A percentile compares a stretch with the other conserved stretches of the same genome.
Conservation (phyloP, 2,113 vertebrate genomes). For the Strigops habroptila region DNA sequence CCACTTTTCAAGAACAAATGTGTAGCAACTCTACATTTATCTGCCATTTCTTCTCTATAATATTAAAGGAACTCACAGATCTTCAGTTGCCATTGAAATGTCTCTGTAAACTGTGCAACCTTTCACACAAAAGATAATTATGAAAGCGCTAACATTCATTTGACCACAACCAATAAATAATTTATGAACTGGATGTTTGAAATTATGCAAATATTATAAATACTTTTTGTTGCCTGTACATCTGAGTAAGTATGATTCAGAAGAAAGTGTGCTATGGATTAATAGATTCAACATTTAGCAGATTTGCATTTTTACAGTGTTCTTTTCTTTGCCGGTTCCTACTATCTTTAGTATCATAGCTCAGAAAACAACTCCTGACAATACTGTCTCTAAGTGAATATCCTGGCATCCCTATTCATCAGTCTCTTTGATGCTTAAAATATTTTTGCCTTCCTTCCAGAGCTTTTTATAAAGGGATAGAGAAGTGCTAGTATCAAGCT, state of each 20-base stretch:
- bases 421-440: conserved; percentile 74
- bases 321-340: conserved; percentile 70
- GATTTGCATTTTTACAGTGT: conserved; percentile 74
- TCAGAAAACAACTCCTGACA: conserved; percentile 72
- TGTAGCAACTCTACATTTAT: conserved; percentile 63
- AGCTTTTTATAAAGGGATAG: conserved; percentile 60
- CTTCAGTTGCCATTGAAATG: conserved; percentile 72
- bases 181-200: conserved; percentile 75
- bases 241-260: conserved; percentile 74
- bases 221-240: conserved; percentile 73
- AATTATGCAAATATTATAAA: conserved; percentile 78
- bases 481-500: conserved; percentile 45
- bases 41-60: conserved; percentile 62
- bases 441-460: conserved; percentile 68
- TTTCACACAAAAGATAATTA: conserved; percentile 78
- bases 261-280: conserved; percentile 71
- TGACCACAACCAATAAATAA: conserved; percentile 80
- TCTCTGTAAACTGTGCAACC: conserved; percentile 71
- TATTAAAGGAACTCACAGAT: conserved; percentile 66
- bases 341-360: conserved; percentile 73
- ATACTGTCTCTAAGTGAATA: conserved; percentile 73
- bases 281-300: conserved; percentile 73
- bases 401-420: conserved; percentile 70
- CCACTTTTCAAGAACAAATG: conserved; percentile 53
- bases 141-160: conserved; percentile 72